These are phyloP conservation scores for Synergus japonicus DNA, from an alignment of 2,888 invertebrate genomes.

Conservation along the genomic window DNA sequence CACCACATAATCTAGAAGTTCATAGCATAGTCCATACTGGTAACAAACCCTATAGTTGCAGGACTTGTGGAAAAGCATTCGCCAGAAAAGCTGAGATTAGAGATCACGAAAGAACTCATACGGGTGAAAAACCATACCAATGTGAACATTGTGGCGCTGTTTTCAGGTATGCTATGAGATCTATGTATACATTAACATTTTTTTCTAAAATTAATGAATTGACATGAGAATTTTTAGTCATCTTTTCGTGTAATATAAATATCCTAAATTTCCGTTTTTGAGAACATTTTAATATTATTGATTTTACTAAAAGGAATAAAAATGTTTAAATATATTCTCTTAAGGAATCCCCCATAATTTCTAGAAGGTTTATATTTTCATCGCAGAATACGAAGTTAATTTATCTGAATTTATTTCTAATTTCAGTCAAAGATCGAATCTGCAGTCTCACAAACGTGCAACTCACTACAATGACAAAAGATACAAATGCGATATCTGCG, in stretches of 20 bases:
- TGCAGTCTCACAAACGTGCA: slow-evolving; percentile 88
- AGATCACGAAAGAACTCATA: slow-evolving; percentile 90
- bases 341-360: too few relatives aligned
- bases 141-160: slow-evolving; percentile 89
- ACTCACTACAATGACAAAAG: slow-evolving; percentile 89
- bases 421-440: slow-evolving; percentile 86
- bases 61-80: slow-evolving; percentile 86
- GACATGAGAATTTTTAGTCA: too few relatives aligned
- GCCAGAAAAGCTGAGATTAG: slow-evolving; percentile 87
- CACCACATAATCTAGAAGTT: slow-evolving; percentile 86
- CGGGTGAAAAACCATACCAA: slow-evolving; percentile 88
- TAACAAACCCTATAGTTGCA: slow-evolving; percentile 84
- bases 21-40: slow-evolving; percentile 90
- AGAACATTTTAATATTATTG: too few relatives aligned
- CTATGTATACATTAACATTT: too few relatives aligned
- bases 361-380: too few relatives aligned
- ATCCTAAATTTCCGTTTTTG: too few relatives aligned
- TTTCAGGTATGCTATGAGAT: slow-evolving; percentile 78
- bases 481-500: slow-evolving; percentile 85
- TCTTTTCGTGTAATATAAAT: too few relatives aligned
- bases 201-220: too few relatives aligned
- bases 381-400: too few relatives aligned
- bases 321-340: too few relatives aligned
- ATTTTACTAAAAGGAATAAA: too few relatives aligned
- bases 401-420: slow-evolving; percentile 36